phyloP scores from a whole-genome alignment of 2,888 invertebrate species.

The Eledona agricola region DNA sequence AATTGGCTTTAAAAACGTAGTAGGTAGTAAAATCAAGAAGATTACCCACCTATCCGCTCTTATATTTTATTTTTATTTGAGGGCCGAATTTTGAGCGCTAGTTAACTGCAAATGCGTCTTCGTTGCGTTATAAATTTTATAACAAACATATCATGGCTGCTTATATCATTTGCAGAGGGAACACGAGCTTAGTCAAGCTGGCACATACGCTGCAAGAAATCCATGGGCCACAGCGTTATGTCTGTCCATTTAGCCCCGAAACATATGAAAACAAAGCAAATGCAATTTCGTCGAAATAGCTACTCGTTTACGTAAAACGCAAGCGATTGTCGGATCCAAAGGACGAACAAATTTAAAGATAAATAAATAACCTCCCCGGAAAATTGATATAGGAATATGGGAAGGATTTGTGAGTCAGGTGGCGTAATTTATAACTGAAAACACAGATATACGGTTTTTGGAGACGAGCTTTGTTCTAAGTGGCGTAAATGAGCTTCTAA shows the following conservation, averaged over 20 bases:
- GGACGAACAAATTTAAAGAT: conserved; percentile 31
- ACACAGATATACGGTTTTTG: too few relatives aligned
- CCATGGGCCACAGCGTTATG: conserved; percentile 40
- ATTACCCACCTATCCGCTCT: too few relatives aligned
- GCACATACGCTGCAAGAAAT: conserved; percentile 38
- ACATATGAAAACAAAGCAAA: conserved; percentile 45
- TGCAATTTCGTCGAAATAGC: conserved; percentile 42
- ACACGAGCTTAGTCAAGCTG: conserved; percentile 31
- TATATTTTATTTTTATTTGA: too few relatives aligned
- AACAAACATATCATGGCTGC: conserved; percentile 30
- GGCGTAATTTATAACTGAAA: conserved; percentile 9
- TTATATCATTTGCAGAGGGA: conserved; percentile 39
- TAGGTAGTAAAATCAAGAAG: too few relatives aligned
- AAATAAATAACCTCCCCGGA: conserved; percentile 23
- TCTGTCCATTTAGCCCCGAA: conserved; percentile 38
- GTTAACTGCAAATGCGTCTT: conserved; percentile 9
- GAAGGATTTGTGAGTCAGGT: conserved; percentile 12
- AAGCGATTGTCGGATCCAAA: conserved; percentile 31
- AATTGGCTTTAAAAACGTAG: too few relatives aligned
- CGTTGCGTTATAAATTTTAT: conserved; percentile 27
- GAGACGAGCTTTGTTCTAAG: conserved; percentile 30
- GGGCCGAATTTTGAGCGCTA: too few relatives aligned
- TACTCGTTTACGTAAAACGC: conserved; percentile 42
- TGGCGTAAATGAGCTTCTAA: conserved; percentile 31
- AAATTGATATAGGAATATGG: conserved; percentile 26